These are phyloP conservation scores for Heliopora coerulea DNA, from an alignment of 92 coral and sea anemone species.

Conservation along the genomic window DNA sequence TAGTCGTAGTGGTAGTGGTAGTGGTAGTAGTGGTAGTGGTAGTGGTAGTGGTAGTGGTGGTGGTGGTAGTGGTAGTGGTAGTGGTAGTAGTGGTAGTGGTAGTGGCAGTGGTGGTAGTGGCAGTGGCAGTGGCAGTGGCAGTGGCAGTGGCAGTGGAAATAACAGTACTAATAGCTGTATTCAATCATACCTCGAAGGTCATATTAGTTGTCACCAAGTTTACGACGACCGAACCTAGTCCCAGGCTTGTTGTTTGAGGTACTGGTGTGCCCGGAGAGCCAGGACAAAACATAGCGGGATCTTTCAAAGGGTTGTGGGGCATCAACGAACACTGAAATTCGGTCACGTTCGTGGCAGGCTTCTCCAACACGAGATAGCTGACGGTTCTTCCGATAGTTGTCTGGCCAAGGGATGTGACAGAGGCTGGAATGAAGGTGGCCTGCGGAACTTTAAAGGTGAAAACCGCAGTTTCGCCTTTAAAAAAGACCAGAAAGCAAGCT, in stretches of 20 bases:
- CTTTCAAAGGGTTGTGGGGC: neutral
- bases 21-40: too few species aligned
- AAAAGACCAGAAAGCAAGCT: too few species aligned
- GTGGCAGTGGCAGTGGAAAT: too few species aligned
- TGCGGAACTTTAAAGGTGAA: constrained; percentile 30
- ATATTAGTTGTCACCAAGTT: constrained; percentile 18
- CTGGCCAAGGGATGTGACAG: constrained; percentile 37
- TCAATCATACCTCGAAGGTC: constrained; percentile 43
- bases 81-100: too few species aligned
- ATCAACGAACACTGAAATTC: constrained; percentile 28
- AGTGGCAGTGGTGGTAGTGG: too few species aligned
- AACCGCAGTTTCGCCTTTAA: constrained; percentile 25
- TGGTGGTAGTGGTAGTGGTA: too few species aligned
- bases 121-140: too few species aligned
- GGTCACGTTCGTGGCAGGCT: constrained; percentile 8
- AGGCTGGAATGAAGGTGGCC: constrained; percentile 36
- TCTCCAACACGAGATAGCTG: constrained; percentile 32
- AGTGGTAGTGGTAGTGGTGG: too few species aligned
- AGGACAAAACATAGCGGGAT: neutral
- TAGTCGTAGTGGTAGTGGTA: too few species aligned
- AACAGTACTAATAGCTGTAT: too few species aligned
- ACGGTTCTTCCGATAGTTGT: constrained; percentile 22
- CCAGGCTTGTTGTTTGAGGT: neutral
- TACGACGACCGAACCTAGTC: constrained; percentile 12
- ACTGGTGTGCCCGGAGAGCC: too few species aligned